Evolutionary conservation across 2,888 invertebrate species (phyloP), one percentile per base, ranked within the genome.

Genomic region (Tillus elongatus): DNA sequence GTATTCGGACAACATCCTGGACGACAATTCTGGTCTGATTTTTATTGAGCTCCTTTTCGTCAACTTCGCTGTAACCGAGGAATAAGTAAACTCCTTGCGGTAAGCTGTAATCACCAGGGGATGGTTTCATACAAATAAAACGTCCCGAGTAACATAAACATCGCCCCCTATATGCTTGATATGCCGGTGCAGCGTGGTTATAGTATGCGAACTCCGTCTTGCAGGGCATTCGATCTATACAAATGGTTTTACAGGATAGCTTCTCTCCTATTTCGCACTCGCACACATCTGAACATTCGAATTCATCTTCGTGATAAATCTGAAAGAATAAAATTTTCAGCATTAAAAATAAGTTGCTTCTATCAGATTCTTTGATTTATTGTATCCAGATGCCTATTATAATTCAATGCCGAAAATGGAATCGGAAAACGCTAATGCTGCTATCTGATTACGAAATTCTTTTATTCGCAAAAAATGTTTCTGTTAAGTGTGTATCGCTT

Each of bases 121-220:
- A 73, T 37, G 90, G 90, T 56, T 88, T 78, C 84, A 89, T 88
- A 69, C 90, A 90, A 68, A 90, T 89, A 67, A 91, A 90, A 45
- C 84, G 80, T 19, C 90, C 89, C 13, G 88, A 88, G 69, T 90
- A 90, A 68, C 90, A 91, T 53, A 89, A 78, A 67, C 91, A 91
- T 41, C 87, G 76, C 27, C 90, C 89, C 27, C 89, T 74, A 63
- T 82, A 88, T 4, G 90, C 90, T 66, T 88, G 88, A 69, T 88
- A 90, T 36, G 88, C 85, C 4, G 90, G 89, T 2, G 88, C 85
- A 26, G 86, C 85, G 66, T 91, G 91, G 57, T 86, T 86, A 71
- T 89, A 91, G 67, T 84, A 85, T 33, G 90, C 90, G 50, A 87
- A 78, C 45, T 87, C 80, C 8, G 88, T 88, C 51, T 87, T 84